Evolutionary conservation across 2,888 invertebrate species (phyloP).

Genomic region (Drosophila mettleri): DNA sequence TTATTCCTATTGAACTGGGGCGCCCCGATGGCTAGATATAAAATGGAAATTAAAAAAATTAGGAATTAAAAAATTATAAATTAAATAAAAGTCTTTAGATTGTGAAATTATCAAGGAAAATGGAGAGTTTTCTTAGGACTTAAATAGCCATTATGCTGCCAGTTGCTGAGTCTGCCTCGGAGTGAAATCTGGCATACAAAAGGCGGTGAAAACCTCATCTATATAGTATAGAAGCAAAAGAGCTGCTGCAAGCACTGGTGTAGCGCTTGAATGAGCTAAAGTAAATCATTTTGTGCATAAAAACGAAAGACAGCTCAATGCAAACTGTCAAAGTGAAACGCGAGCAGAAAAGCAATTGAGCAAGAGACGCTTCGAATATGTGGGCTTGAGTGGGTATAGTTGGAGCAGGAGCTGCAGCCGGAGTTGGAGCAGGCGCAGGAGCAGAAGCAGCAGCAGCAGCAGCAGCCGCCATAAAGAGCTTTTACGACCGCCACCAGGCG

Average conservation of each 20-base stretch:
- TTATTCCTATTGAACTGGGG: neutral
- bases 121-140: no score
- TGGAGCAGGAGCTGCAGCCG: conserved; percentile 18
- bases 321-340: conserved; percentile 28
- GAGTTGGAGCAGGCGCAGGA: conserved; percentile 27
- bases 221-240: neutral
- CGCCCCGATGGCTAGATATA: neutral
- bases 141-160: no score
- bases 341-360: conserved; percentile 17
- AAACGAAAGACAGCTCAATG: conserved; percentile 33
- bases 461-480: conserved; percentile 72
- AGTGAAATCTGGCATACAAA: no score
- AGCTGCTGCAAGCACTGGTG: neutral
- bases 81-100: no score
- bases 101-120: no score
- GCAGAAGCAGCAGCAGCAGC: conserved; percentile 42
- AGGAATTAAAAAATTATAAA: no score
- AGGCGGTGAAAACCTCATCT: no score
- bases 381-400: conserved; percentile 1
- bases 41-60: no score
- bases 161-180: no score
- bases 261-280: neutral
- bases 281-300: conserved; percentile 44
- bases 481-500: conserved; percentile 64
- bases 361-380: conserved; percentile 14